Base-by-base conservation (phyloP, 2,888 invertebrate species). In the Plusia festucae region DNA sequence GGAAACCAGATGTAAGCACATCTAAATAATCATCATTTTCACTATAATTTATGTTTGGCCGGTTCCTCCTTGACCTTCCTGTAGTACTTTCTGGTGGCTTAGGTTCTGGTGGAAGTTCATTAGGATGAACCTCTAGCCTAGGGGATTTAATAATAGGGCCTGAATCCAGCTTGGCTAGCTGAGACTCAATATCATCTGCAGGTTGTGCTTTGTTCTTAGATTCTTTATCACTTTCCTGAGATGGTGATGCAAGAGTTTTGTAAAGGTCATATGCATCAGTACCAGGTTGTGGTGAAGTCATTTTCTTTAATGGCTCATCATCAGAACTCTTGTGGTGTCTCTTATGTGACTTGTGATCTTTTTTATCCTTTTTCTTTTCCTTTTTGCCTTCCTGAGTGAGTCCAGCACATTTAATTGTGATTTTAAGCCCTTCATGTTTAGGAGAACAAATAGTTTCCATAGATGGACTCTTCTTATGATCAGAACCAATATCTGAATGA, bases 11-110 rank as follows among this genome's bases (percentile, higher is more conserved):
- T 87, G 96, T 89, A 85, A 96, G 66, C 68, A 88, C 88, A 89
- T 95, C 89, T 86, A 96, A 80, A 89, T 95, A 89, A 90, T 96
- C 89, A 93, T 96, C 93, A 92, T 95, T 92, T 94, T 96, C 91
- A 94, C 95, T 91, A 93, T 96, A 95, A 82, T 95, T 95, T 62
- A 95, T 90, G 82, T 94, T 95, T 64, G 92, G 91, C 70, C 95
- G 90, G 80, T 95, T 93, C 72, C 95, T 89, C 78, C 95, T 88
- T 20, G 95, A 90, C 79, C 95, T 88, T 11, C 95, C 95, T 49
- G 83, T 62, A 9, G 81, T 60, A 27, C 68, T 85, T 81, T 95
- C 95, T 81, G 93, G 91, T 16, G 93, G 92, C 79, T 95, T 94
- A 44, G 93, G 93, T 72, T 94, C 94, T 62, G 93, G 93, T 58